Conservation (phyloP, 2,888 invertebrate genomes). For the Cephalotes varians region DNA sequence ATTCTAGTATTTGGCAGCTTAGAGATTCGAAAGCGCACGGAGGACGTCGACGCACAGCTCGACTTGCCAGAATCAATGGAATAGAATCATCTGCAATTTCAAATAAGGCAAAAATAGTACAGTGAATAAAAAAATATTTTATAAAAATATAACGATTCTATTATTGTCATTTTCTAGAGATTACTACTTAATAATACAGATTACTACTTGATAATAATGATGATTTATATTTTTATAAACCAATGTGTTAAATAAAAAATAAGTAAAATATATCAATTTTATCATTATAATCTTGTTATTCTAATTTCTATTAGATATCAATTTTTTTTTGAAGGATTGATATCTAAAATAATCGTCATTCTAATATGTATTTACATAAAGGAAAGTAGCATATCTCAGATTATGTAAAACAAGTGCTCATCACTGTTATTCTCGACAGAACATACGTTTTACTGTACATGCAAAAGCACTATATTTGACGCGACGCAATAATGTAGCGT, state of each 20-base stretch:
- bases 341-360: neutral
- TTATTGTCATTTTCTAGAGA: neutral
- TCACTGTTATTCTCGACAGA: neutral
- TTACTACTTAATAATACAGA: neutral
- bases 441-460: neutral
- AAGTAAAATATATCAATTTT: neutral
- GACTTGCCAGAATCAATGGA: constrained; percentile 13
- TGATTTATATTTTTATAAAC: neutral
- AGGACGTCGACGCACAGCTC: constrained; percentile 41
- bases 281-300: too few species aligned
- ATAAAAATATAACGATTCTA: neutral
- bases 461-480: neutral
- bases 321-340: neutral
- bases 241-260: neutral
- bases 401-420: neutral
- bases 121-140: neutral
- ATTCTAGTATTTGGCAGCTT: constrained; percentile 25
- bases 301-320: too few species aligned
- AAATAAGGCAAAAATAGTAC: neutral
- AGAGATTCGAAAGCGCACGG: constrained; percentile 61
- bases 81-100: constrained; percentile 21
- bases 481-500: neutral
- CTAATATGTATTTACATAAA: constrained; percentile 3
- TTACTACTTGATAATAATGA: neutral
- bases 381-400: neutral